A percentile compares a stretch with the other conserved stretches of the same genome.
phyloP scores from a whole-genome alignment of 1,140 invertebrate genomes.

The Papilio dardanus region DNA sequence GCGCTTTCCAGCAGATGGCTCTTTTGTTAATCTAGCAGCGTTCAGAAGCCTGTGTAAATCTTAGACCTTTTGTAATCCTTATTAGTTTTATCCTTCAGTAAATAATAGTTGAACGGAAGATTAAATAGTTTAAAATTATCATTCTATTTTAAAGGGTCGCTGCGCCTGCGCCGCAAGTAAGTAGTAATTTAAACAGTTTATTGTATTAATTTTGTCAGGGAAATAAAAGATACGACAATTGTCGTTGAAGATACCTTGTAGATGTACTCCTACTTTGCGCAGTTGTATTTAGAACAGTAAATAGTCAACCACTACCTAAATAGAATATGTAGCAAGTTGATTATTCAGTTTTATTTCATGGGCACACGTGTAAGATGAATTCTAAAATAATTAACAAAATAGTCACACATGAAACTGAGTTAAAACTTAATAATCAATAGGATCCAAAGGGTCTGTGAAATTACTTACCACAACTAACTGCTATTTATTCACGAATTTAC shows the following conservation, averaged over 20 bases:
- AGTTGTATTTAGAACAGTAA: no score
- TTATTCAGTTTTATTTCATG: background rate
- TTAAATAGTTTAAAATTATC: background rate
- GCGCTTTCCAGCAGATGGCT: constrained; percentile 76
- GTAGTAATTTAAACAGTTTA: no score
- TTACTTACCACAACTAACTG: background rate
- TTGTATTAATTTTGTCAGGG: no score
- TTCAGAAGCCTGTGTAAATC: constrained; percentile 55
- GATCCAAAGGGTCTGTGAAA: background rate
- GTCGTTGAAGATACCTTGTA: no score
- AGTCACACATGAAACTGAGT: background rate
- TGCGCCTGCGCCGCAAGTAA: no score
- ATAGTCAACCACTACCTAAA: background rate
- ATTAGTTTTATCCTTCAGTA: background rate
- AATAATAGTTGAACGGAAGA: background rate
- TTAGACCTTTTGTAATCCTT: background rate
- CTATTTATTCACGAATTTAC: constrained; percentile 35
- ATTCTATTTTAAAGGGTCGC: background rate
- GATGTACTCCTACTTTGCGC: no score
- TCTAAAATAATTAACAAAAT: background rate
- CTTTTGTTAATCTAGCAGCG: constrained; percentile 62
- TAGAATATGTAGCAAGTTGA: background rate
- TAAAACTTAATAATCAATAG: constrained; percentile 13
- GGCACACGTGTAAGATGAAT: background rate
- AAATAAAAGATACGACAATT: background rate